phyloP scores from a whole-genome alignment of 2,113 vertebrate species.

The Gallinago jamesoni region DNA sequence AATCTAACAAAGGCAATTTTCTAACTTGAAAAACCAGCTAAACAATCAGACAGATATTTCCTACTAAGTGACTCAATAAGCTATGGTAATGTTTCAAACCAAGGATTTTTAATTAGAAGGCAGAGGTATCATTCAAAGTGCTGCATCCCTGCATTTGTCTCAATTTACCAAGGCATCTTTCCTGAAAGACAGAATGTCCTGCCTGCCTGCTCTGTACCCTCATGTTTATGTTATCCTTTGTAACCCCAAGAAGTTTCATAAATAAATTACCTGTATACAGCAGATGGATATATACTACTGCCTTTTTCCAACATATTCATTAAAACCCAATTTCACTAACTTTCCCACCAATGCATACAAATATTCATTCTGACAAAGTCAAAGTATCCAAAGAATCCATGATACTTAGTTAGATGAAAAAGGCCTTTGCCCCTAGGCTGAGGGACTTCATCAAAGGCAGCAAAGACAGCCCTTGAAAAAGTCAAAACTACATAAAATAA shows the following conservation, averaged over 20 bases:
- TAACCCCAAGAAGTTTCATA: background rate
- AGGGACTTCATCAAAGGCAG: background rate
- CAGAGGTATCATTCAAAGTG: background rate
- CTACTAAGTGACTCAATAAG: background rate
- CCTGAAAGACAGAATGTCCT: background rate
- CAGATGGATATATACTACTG: background rate
- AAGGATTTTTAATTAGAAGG: background rate
- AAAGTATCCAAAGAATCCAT: background rate
- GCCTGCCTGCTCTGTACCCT: background rate
- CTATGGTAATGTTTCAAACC: background rate
- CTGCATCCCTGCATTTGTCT: background rate
- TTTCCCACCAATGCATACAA: background rate
- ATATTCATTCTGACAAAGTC: background rate
- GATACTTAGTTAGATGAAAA: background rate
- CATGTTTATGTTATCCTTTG: background rate
- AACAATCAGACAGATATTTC: background rate
- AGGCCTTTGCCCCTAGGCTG: accelerated
- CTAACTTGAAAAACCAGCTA: background rate
- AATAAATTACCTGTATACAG: background rate
- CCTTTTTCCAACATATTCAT: background rate
- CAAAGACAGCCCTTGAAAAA: background rate
- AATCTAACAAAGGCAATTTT: background rate
- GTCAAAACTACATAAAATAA: background rate
- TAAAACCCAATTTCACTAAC: background rate
- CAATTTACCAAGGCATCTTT: background rate